Base-by-base conservation (phyloP, 1,140 invertebrate species). In the Aporrectodea caliginosa region DNA sequence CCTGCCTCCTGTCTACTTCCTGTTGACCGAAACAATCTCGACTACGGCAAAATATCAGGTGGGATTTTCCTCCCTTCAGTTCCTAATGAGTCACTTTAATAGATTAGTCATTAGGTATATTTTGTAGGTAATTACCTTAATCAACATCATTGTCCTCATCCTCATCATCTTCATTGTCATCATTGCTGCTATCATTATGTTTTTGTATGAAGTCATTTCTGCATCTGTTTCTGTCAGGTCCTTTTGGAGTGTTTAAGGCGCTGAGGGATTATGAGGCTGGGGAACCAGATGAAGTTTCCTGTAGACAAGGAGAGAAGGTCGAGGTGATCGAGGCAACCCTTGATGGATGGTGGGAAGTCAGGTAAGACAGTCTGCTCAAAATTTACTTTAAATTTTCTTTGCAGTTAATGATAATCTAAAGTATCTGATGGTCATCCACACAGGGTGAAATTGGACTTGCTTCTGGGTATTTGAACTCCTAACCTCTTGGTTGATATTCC, bases 311-410 rank as follows among this genome's bases (percentile, higher is more conserved):
- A 35, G 73, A 75, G 22, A 75, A n/a, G 33, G 73, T 75, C 33
- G 73, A 75, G 33, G 73, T 75, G 73, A 75, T 75, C 14, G 33
- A 33, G 43, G 73, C 73, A 27, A 33, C 33, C 33, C 73, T 75
- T 27, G 73, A 75, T 33, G 73, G 73, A n/a, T 75, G 73, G 73
- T 75, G 73, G 73, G 27, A 75, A 27, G 73, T 75, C 33, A 31
- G 73, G 73, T 75, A 33, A 75, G 73, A 27, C 6, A 14, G 69
- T 70, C 1, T 2, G 69, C 27, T 12, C 16, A 31, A 2, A 71
- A n/a, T n/a, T n/a, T n/a, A n/a, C n/a, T n/a, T n/a, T n/a, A n/a
- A n/a, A n/a, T n/a, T n/a, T n/a, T n/a, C n/a, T n/a, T n/a, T n/a
- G n/a, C n/a, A n/a, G n/a, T n/a, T n/a, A n/a, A n/a, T n/a, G n/a